Conservation (phyloP, 2,797 vertebrate genomes). For the Epinephelus coioides region DNA sequence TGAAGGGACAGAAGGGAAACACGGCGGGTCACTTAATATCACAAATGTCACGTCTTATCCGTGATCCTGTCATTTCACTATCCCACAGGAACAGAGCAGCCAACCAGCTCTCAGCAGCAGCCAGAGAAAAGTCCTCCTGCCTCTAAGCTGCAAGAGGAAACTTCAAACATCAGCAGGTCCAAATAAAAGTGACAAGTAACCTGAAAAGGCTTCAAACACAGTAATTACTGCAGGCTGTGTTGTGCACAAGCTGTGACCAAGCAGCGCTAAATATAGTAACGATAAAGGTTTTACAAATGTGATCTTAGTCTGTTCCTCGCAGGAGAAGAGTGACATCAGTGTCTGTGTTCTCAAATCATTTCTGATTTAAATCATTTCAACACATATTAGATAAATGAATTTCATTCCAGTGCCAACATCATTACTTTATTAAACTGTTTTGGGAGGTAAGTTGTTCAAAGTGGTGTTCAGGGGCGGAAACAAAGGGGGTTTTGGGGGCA, state of each 20-base stretch:
- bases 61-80: background rate
- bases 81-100: background rate
- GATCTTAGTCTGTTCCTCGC: too few species aligned
- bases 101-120: slow-evolving; percentile 1
- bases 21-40: slow-evolving; percentile 9
- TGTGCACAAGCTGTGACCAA: background rate
- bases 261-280: slow-evolving; percentile 12
- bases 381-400: background rate
- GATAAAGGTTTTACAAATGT: background rate
- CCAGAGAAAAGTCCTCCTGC: slow-evolving; percentile 15
- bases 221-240: background rate
- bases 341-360: background rate
- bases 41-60: background rate
- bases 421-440: too few species aligned
- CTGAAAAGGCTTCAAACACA: background rate
- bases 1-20: slow-evolving; percentile 71
- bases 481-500: too few species aligned
- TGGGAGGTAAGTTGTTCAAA: too few species aligned
- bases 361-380: background rate
- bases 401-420: background rate
- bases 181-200: slow-evolving; percentile 20
- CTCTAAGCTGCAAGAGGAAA: background rate
- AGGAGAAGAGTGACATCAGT: background rate
- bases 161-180: slow-evolving; percentile 16
- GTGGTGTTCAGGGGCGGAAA: too few species aligned